Conservation (phyloP, 2,797 vertebrate genomes). For the Poeciliopsis infans region DNA sequence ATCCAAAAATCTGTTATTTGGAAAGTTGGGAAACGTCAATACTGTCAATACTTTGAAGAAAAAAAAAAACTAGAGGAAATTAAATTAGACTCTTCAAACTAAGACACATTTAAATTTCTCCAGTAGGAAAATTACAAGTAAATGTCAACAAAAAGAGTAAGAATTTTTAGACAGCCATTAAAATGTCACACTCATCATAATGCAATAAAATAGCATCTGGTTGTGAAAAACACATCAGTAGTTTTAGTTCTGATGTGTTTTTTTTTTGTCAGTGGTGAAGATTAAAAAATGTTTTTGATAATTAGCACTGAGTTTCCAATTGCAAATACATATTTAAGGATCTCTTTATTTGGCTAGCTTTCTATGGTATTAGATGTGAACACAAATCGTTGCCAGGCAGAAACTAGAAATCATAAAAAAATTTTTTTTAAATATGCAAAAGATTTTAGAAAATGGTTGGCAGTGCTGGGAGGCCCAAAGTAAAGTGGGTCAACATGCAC, state of each 20-base stretch:
- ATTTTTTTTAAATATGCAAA: conserved; percentile 10
- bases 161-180: background rate
- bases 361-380: background rate
- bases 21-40: conserved; percentile 32
- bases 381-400: background rate
- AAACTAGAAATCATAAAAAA: background rate
- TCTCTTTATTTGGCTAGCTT: background rate
- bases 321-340: background rate
- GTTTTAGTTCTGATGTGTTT: background rate
- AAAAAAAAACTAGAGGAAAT: background rate
- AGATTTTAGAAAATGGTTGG: conserved; percentile 5
- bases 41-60: conserved; percentile 10
- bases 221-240: background rate
- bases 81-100: background rate
- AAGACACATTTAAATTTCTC: background rate
- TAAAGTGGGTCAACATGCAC: conserved; percentile 48
- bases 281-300: background rate
- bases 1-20: conserved; percentile 69
- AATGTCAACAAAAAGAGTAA: background rate
- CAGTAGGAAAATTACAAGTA: background rate
- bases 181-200: background rate
- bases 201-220: background rate
- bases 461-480: conserved; percentile 6
- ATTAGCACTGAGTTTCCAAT: background rate
- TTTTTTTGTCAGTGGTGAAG: background rate